Percentiles rank a stretch among this genome's conserved stretches.
phyloP scores from a whole-genome alignment of 2,888 invertebrate genomes.

The Nymphalis polychloros region DNA sequence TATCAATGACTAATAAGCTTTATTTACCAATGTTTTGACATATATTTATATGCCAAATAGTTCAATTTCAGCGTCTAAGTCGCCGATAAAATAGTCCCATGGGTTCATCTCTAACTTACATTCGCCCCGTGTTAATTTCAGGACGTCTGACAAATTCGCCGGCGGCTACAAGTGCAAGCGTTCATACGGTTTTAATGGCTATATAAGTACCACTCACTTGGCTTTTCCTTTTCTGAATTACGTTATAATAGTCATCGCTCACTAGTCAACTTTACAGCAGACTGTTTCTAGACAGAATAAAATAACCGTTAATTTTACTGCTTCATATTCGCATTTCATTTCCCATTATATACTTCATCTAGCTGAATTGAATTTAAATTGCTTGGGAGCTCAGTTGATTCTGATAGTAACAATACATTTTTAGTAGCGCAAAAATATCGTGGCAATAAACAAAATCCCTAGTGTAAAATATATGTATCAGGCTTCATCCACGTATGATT shows the following conservation, averaged over 20 bases:
- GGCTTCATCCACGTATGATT: conserved; percentile 32
- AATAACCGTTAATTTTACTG: conserved; percentile 11
- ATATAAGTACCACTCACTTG: conserved; percentile 18
- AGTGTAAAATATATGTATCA: conserved; percentile 36
- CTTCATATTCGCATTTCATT: conserved; percentile 25
- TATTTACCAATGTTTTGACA: too few relatives aligned
- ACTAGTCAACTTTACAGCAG: conserved; percentile 16
- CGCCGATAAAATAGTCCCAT: conserved; percentile 57
- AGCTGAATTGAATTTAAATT: conserved; percentile 35
- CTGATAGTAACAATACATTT: conserved; percentile 30
- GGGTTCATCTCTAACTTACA: conserved; percentile 62
- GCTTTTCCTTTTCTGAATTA: conserved; percentile 17
- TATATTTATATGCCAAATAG: conserved; percentile 11
- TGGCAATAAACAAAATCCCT: conserved; percentile 34
- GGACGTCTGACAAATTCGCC: conserved; percentile 69
- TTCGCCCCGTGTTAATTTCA: conserved; percentile 73
- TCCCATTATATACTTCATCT: conserved; percentile 20
- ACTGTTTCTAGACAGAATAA: conserved; percentile 11
- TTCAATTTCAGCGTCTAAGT: conserved; percentile 37
- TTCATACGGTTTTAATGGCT: conserved; percentile 25
- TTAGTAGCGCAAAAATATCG: conserved; percentile 33
- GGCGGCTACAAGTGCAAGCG: conserved; percentile 30
- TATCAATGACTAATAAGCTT: too few relatives aligned
- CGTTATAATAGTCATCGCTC: conserved; percentile 19
- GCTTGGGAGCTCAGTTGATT: conserved; percentile 24